Percentiles rank a stretch among this genome's conserved stretches.
These are phyloP conservation scores for Ecliptopera silaceata DNA, from an alignment of 2,888 invertebrate species.

Conservation along the genomic window DNA sequence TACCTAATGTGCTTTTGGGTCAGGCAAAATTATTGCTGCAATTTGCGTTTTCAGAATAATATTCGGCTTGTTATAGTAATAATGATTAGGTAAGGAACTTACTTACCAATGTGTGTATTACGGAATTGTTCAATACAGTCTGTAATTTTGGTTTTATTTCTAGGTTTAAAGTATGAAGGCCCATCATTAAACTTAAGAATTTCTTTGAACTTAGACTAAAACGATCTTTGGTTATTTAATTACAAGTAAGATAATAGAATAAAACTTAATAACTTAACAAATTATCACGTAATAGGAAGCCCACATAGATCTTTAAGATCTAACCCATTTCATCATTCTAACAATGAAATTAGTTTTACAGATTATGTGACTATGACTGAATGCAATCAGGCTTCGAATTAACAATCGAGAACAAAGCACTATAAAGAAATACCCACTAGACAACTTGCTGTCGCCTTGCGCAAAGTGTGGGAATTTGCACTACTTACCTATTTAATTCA, in stretches of 20 bases:
- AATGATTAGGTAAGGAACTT: not conserved
- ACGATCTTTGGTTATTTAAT: no score
- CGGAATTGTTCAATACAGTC: not conserved
- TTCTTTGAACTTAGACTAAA: no score
- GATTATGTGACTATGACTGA: constrained; percentile 34
- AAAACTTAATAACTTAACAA: no score
- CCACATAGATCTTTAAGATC: not conserved
- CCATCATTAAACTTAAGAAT: no score
- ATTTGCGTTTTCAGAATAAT: not conserved
- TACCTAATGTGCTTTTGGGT: constrained; percentile 23
- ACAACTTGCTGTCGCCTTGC: constrained; percentile 24
- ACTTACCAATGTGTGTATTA: not conserved
- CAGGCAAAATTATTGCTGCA: constrained; percentile 8
- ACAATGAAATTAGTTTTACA: constrained; percentile 19
- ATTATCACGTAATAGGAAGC: not conserved
- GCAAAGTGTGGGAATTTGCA: constrained; percentile 34
- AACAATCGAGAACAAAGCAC: constrained; percentile 35
- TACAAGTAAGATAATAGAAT: no score
- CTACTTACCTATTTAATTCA: constrained; percentile 26
- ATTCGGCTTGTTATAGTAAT: not conserved
- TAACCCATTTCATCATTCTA: constrained; percentile 14
- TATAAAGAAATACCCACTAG: constrained; percentile 31
- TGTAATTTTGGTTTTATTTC: no score
- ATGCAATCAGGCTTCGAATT: constrained; percentile 25
- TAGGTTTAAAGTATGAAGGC: no score